Conservation (phyloP, 2,113 vertebrate species). For the Pseudonaja textilis region DNA sequence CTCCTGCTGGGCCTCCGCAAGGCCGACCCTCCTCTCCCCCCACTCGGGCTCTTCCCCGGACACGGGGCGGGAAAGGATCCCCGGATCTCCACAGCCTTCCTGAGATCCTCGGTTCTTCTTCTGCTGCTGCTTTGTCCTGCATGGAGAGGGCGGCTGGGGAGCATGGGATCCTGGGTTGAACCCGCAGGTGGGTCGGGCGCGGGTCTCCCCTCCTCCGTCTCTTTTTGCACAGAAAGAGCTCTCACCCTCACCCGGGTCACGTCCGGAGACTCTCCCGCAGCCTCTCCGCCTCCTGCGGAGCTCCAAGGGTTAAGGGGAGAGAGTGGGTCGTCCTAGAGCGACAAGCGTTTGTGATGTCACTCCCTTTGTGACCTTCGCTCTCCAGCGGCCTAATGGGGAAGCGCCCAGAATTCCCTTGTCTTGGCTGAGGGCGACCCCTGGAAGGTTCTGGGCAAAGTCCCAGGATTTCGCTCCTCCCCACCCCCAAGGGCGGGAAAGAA, state of each 20-base stretch:
- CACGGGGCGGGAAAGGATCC: fast-evolving
- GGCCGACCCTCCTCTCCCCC: background rate
- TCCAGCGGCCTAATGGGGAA: background rate
- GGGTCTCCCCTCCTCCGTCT: background rate
- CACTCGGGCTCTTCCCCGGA: background rate
- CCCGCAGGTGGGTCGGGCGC: too few species aligned
- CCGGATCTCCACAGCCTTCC: background rate
- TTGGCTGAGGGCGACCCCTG: background rate
- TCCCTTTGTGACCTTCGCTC: background rate
- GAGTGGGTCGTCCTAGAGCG: background rate
- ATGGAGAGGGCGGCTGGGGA: background rate
- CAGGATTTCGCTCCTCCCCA: background rate
- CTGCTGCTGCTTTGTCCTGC: background rate
- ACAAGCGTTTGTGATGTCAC: background rate
- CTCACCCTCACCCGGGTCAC: fast-evolving
- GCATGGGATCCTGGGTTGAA: background rate
- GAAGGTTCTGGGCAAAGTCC: background rate
- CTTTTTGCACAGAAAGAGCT: background rate
- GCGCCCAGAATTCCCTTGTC: background rate
- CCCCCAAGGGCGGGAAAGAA: background rate
- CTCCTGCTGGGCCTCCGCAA: background rate
- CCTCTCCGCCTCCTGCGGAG: background rate
- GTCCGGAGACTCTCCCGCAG: background rate
- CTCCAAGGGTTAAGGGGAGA: background rate
- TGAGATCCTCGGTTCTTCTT: background rate